phyloP scores from a whole-genome alignment of 2,113 vertebrate species.

The Ammospiza nelsoni region DNA sequence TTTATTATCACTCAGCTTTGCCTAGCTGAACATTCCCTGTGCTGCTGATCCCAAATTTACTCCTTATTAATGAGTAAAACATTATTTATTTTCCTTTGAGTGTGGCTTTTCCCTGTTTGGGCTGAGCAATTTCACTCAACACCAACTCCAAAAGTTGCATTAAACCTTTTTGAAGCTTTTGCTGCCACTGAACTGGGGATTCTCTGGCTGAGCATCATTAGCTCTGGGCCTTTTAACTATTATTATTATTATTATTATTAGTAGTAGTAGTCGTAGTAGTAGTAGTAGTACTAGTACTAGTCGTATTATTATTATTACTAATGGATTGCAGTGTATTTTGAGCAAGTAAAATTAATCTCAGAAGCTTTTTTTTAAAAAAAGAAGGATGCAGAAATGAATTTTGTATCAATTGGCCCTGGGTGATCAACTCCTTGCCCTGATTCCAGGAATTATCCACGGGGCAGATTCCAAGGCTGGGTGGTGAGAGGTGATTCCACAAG shows the following conservation, averaged over 20 bases:
- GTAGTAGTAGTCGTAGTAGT: too few species aligned
- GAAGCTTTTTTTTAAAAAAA: neutral
- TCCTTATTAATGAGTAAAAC: neutral
- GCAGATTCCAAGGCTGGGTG: neutral
- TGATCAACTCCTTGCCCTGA: neutral
- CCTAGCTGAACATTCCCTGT: neutral
- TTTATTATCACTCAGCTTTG: neutral
- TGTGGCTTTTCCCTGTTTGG: fast-evolving
- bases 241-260: neutral
- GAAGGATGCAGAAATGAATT: neutral
- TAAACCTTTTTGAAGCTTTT: fast-evolving
- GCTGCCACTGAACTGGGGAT: neutral
- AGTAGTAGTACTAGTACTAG: too few species aligned
- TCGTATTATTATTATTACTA: too few species aligned
- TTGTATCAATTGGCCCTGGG: neutral
- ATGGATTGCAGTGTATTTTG: neutral
- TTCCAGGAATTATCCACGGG: fast-evolving
- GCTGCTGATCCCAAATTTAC: neutral
- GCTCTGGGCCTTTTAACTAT: neutral
- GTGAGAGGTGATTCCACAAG: neutral
- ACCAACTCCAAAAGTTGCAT: neutral
- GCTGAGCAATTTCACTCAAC: neutral
- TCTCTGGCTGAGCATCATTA: neutral
- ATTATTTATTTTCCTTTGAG: neutral
- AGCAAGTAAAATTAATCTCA: neutral